phyloP scores from a whole-genome alignment of 2,888 invertebrate genomes.

The Agrotis ipsilon region DNA sequence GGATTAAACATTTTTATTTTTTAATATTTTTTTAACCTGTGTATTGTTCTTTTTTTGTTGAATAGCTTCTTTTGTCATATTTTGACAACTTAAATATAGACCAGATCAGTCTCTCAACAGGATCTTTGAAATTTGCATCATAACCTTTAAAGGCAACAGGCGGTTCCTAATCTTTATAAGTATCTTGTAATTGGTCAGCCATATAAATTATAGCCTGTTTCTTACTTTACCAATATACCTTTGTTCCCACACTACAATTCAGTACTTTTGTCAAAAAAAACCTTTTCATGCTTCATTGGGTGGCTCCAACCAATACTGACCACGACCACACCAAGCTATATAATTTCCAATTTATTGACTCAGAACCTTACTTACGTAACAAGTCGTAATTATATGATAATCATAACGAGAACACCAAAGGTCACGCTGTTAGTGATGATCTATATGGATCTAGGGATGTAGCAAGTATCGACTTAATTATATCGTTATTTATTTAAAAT shows the following conservation, averaged over 20 bases:
- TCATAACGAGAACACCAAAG: slow-evolving; percentile 29
- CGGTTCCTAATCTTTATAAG: neutral
- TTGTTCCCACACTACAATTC: neutral
- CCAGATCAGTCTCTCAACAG: neutral
- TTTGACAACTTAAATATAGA: neutral
- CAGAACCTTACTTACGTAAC: slow-evolving; percentile 10
- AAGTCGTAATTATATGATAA: slow-evolving; percentile 27
- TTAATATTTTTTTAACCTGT: no score
- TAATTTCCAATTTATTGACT: slow-evolving; percentile 36
- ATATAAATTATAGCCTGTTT: neutral
- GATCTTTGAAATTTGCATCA: neutral
- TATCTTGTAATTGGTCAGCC: neutral
- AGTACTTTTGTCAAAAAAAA: neutral
- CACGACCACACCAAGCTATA: neutral
- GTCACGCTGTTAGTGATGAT: slow-evolving; percentile 26
- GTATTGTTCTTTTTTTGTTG: no score
- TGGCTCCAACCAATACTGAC: neutral
- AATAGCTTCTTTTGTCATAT: neutral
- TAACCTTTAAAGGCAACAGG: no score
- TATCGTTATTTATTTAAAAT: neutral
- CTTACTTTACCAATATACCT: neutral
- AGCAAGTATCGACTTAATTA: neutral
- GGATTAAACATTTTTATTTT: no score
- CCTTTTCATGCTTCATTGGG: neutral
- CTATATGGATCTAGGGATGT: slow-evolving; percentile 26